Evolutionary conservation across 2,113 vertebrate genomes (phyloP), one percentile per base, ranked within the genome.

Genomic region (Pionites leucogaster): DNA sequence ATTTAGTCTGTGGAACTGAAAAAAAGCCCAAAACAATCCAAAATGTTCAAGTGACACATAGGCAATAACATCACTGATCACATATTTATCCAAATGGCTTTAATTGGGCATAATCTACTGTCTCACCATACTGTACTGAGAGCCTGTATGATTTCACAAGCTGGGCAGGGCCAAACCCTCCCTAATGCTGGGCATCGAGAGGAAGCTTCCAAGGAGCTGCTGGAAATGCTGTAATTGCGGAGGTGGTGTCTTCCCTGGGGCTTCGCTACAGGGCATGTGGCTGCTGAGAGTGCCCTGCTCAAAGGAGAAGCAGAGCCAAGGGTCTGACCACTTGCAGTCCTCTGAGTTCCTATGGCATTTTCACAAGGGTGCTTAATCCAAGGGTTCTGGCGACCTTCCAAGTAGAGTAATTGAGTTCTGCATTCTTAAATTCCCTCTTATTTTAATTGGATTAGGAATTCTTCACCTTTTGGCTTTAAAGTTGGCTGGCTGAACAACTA

Each of bases 1-100:
- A 33, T 90, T 96, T 90, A 94, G 92, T 88, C 65, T 91, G 92
- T 93, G 83, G 70, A 59, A 17, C 72, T 72, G 74, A 57, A 47
- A 71, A 52, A 52, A 31, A 53, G 9, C 3, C 3, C 39, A 11
- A 68, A 88, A n/a, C 39, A 33, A 93, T 41, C 20, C 20, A 28
- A 64, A 90, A 82, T 12, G 27, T 57, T 86, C 0, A 77, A 75
- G 75, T 69, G 68, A 25, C 46, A 75, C 64, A 9, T 11, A 78
- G 78, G 57, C 74, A 57, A 0, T 31, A 47, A 35, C 50, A 86
- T 93, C 53, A 93, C 13, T 39, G 72, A 90, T n/a, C 1, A 1
- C 11, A 8, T 69, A 8, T 91, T 96, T 94, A 92, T 95, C 77
- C 2, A 0, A 77, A 20, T 8, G 17, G 41, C 52, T 78, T 84